Conservation (phyloP, 2,797 vertebrate genomes). For the Glyptemys insculpta region DNA sequence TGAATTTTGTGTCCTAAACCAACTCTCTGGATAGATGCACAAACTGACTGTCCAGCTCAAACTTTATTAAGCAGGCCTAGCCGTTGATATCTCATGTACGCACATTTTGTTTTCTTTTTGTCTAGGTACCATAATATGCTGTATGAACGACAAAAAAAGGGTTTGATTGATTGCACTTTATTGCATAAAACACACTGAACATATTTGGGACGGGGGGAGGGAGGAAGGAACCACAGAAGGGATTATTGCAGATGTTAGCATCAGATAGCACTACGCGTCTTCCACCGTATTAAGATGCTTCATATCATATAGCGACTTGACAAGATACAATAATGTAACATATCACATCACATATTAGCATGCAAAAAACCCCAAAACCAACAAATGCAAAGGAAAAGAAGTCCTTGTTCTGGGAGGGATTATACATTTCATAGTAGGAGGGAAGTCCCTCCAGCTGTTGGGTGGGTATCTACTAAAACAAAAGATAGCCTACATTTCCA, state of each 20-base stretch:
- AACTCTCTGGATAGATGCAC: constrained; percentile 3
- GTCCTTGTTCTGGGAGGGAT: constrained; percentile 53
- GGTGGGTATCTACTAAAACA: constrained; percentile 9
- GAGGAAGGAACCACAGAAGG: constrained; percentile 23
- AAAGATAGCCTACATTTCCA: neutral
- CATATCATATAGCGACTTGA: constrained; percentile 61
- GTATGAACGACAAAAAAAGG: constrained; percentile 45
- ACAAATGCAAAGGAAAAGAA: neutral
- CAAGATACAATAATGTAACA: constrained; percentile 1
- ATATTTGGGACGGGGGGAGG: neutral
- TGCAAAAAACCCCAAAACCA: neutral
- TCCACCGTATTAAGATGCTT: constrained; percentile 51
- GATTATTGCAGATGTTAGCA: constrained; percentile 65
- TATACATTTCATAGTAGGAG: constrained; percentile 18
- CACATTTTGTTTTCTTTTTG: neutral
- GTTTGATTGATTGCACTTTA: constrained; percentile 56
- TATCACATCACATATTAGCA: rapidly evolving
- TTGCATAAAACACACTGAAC: neutral
- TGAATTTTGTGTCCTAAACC: neutral
- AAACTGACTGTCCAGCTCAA: constrained; percentile 14
- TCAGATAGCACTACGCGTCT: constrained; percentile 28
- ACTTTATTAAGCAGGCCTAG: constrained; percentile 20
- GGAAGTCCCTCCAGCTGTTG: neutral
- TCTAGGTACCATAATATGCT: constrained; percentile 1
- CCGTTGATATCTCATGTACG: constrained; percentile 27